Evolutionary conservation across 2,888 invertebrate species (phyloP).

Genomic region (Dynastes grantii): DNA sequence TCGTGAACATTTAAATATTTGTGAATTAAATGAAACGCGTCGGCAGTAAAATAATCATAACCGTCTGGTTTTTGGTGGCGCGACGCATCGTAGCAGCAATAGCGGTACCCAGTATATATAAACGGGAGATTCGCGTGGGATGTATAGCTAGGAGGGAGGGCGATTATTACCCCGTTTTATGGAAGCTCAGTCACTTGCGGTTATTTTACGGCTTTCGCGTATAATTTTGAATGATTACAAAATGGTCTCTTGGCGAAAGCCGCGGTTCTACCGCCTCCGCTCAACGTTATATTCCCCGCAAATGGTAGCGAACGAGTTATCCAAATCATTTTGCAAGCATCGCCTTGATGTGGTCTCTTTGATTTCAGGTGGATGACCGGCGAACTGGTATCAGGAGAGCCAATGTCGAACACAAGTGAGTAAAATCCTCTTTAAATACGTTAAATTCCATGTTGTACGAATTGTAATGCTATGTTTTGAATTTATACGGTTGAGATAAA

Average conservation of each 20-base stretch:
- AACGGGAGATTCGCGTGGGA: slow-evolving; percentile 2
- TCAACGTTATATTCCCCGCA: slow-evolving; percentile 2
- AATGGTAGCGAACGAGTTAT: slow-evolving; percentile 47
- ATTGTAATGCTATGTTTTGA: not conserved
- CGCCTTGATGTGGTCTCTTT: slow-evolving; percentile 66
- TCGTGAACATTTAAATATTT: slow-evolving; percentile 45
- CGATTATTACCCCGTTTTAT: slow-evolving; percentile 56
- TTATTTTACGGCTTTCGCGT: slow-evolving; percentile 55
- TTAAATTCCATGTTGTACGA: not conserved
- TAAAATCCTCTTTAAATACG: slow-evolving; percentile 49
- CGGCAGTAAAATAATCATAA: slow-evolving; percentile 51
- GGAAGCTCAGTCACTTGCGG: slow-evolving; percentile 55
- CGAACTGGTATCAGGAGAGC: slow-evolving; percentile 64
- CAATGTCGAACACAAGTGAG: slow-evolving; percentile 65
- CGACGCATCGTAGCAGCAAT: not conserved
- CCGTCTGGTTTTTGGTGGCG: slow-evolving; percentile 40
- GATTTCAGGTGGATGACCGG: slow-evolving; percentile 68
- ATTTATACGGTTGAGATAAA: too few relatives aligned
- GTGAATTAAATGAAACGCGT: slow-evolving; percentile 40
- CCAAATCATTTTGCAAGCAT: slow-evolving; percentile 56
- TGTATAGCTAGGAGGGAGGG: not conserved
- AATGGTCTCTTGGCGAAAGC: slow-evolving; percentile 52
- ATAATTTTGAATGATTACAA: slow-evolving; percentile 58
- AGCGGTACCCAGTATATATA: not conserved
- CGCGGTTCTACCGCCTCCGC: not conserved